Conservation (phyloP, 2,797 vertebrate genomes). For the Gymnothorax javanicus region DNA sequence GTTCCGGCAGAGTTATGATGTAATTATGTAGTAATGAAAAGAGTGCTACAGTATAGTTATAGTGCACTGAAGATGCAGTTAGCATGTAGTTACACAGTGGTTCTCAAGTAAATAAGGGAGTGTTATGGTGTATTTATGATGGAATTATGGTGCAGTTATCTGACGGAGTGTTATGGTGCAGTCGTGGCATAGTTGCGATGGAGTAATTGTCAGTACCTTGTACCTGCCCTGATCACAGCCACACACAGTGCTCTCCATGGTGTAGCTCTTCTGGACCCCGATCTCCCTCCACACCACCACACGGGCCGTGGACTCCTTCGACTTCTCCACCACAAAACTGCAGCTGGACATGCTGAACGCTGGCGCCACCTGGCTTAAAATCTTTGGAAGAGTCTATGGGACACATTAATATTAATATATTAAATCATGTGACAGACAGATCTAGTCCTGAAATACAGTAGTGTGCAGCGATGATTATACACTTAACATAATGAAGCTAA, state of each 20-base stretch:
- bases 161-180: background rate
- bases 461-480: no score
- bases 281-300: conserved; percentile 98
- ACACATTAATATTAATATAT: conserved; percentile 25
- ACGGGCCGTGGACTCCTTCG: conserved; percentile 94
- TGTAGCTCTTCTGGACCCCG: conserved; percentile 94
- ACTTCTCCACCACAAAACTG: conserved; percentile 97
- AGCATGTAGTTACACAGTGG: background rate
- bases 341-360: conserved; percentile 96
- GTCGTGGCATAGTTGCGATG: background rate
- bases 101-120: no score
- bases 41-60: background rate
- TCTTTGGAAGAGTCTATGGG: conserved; percentile 88
- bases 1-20: background rate
- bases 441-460: no score
- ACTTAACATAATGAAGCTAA: no score
- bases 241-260: conserved; percentile 97
- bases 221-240: conserved; percentile 98
- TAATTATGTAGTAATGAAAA: background rate
- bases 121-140: background rate
- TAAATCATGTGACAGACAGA: background rate
- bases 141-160: background rate
- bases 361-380: conserved; percentile 91
- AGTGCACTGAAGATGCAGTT: background rate
- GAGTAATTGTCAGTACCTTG: conserved; percentile 76